A percentile compares a stretch with the other conserved stretches of the same genome.
Evolutionary conservation across 2,888 invertebrate genomes (phyloP).

Genomic region (Limnephilus lunatus): DNA sequence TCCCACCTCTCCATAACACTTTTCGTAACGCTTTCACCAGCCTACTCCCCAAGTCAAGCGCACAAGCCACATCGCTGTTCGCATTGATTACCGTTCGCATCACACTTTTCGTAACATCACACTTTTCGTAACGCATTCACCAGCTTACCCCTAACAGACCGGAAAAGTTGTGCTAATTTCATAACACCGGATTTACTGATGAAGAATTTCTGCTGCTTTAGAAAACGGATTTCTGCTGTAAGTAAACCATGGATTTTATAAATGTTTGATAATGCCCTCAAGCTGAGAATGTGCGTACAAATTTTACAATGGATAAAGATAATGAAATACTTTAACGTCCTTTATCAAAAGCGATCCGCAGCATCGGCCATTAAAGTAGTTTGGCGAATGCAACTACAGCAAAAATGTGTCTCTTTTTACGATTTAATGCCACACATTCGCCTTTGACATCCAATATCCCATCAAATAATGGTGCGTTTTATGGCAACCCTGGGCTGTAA

Average conservation of each 20-base stretch:
- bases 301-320: background rate
- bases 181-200: too few species aligned
- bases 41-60: too few species aligned
- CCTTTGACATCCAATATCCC: slow-evolving; percentile 32
- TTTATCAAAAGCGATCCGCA: background rate
- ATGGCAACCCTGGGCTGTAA: background rate
- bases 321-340: background rate
- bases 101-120: too few species aligned
- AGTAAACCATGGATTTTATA: background rate
- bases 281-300: background rate
- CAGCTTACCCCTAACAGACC: too few species aligned
- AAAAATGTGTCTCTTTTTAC: background rate
- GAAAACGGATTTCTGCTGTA: background rate
- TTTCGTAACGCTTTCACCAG: too few species aligned
- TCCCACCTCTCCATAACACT: too few species aligned
- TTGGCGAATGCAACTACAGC: slow-evolving; percentile 8
- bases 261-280: background rate
- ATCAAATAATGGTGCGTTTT: slow-evolving; percentile 19
- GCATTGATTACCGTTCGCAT: too few species aligned
- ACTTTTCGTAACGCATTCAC: too few species aligned
- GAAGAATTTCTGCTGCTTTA: too few species aligned
- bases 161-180: too few species aligned
- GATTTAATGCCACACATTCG: slow-evolving; percentile 1
- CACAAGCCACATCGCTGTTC: too few species aligned
- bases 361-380: background rate